Conservation (phyloP, 2,888 invertebrate species). For the Syrphus vitripennis region DNA sequence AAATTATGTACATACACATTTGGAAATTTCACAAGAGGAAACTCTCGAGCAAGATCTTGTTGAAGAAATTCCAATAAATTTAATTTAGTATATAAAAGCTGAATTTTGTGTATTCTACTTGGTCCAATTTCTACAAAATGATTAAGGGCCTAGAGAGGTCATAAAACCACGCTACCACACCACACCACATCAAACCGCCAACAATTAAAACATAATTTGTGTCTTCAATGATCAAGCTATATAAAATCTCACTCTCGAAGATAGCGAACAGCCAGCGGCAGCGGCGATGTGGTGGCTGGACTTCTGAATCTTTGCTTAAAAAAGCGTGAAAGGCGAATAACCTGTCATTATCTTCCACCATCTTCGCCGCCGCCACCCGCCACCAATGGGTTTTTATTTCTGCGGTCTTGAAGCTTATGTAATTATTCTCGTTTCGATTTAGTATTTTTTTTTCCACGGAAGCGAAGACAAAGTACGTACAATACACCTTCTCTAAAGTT, state of each 20-base stretch:
- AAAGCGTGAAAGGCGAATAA: slow-evolving; percentile 45
- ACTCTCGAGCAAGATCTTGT: slow-evolving; percentile 8
- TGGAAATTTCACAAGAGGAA: slow-evolving; percentile 35
- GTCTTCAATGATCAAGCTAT: slow-evolving; percentile 15
- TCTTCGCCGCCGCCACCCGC: not conserved
- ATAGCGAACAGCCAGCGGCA: not conserved
- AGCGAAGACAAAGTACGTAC: slow-evolving; percentile 36
- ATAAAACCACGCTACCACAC: not conserved
- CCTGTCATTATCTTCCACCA: slow-evolving; percentile 43
- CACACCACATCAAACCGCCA: not conserved
- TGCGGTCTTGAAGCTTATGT: slow-evolving; percentile 57
- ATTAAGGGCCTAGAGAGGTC: slow-evolving; percentile 20
- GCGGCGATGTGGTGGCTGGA: not conserved
- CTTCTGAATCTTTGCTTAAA: slow-evolving; percentile 29
- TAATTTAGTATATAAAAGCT: slow-evolving; percentile 28
- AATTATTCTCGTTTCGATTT: slow-evolving; percentile 70
- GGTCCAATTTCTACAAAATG: slow-evolving; percentile 24
- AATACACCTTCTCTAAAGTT: not conserved
- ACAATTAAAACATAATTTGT: slow-evolving; percentile 65
- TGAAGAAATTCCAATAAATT: slow-evolving; percentile 47
- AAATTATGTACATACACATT: too few relatives aligned
- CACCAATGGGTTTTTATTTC: slow-evolving; percentile 5
- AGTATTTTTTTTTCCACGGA: slow-evolving; percentile 66
- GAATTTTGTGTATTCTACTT: slow-evolving; percentile 37
- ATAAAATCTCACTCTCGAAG: not conserved